phyloP scores from a whole-genome alignment of 2,113 vertebrate genomes.

The Murina feae region DNA sequence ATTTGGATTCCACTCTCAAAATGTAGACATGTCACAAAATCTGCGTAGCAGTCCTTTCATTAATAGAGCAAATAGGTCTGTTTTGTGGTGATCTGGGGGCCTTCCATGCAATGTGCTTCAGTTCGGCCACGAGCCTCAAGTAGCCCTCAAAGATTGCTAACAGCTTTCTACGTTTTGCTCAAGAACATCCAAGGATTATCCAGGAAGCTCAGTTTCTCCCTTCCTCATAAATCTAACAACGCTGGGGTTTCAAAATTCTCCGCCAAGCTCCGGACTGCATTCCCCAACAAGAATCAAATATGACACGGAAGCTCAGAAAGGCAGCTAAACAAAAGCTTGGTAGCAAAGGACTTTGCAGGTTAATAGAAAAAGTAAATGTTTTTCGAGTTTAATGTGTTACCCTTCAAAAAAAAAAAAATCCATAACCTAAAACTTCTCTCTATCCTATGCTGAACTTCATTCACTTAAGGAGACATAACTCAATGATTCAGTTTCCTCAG shows the following conservation, averaged over 20 bases:
- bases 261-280: constrained; percentile 6
- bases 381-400: not conserved
- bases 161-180: not conserved
- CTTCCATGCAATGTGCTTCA: not conserved
- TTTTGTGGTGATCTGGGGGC: not conserved
- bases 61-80: not conserved
- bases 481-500: not conserved
- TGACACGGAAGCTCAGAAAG: constrained; percentile 32
- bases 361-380: constrained; percentile 30
- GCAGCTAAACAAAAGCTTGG: constrained; percentile 10
- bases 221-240: not conserved
- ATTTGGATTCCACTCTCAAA: not conserved
- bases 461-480: not conserved
- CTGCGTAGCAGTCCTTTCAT: fast-evolving
- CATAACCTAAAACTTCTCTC: not conserved
- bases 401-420: not conserved
- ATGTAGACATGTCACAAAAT: not conserved
- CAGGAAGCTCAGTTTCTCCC: not conserved
- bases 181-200: not conserved
- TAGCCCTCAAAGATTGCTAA: not conserved
- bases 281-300: constrained; percentile 24
- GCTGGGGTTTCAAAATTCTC: constrained; percentile 14
- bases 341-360: not conserved
- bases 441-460: not conserved
- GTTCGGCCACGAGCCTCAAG: not conserved